Percentiles rank a stretch among this genome's conserved stretches.
These are phyloP conservation scores for Centropus bengalensis DNA, from an alignment of 2,113 vertebrate genomes.

Conservation along the genomic window DNA sequence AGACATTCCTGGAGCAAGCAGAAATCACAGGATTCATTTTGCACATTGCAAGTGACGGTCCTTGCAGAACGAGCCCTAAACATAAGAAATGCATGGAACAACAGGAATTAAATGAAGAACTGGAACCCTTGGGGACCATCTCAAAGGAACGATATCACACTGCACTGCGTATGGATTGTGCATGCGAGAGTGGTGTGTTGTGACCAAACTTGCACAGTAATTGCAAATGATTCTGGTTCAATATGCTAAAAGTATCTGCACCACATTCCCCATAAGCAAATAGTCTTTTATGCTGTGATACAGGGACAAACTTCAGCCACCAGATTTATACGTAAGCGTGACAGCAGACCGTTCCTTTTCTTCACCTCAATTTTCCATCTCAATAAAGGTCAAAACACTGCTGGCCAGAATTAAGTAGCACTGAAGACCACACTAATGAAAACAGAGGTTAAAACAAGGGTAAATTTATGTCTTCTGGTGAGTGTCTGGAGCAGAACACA, in stretches of 20 bases:
- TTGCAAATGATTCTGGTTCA: background rate
- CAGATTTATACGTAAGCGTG: background rate
- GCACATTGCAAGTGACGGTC: background rate
- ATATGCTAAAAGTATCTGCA: background rate
- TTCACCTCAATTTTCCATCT: conserved; percentile 32
- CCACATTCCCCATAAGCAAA: background rate
- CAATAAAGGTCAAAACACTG: conserved; percentile 37
- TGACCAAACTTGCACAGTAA: background rate
- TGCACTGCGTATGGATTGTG: background rate
- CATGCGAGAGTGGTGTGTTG: background rate
- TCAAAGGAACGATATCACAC: background rate
- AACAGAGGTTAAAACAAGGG: conserved; percentile 34
- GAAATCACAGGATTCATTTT: conserved; percentile 17
- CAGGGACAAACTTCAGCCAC: background rate
- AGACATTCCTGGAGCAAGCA: conserved; percentile 27
- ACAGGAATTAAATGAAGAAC: background rate
- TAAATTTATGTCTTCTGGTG: conserved; percentile 26
- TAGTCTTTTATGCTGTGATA: background rate
- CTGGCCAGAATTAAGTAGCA: conserved; percentile 17
- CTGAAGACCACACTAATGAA: conserved; percentile 20
- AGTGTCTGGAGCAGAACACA: background rate
- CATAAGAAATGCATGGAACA: background rate
- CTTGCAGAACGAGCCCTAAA: background rate
- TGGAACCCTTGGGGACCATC: background rate
- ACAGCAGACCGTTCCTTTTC: background rate